Percentiles rank a stretch among this genome's conserved stretches.
Evolutionary conservation across 2,888 invertebrate species (phyloP).

Genomic region (Noctuana brunneofusca): DNA sequence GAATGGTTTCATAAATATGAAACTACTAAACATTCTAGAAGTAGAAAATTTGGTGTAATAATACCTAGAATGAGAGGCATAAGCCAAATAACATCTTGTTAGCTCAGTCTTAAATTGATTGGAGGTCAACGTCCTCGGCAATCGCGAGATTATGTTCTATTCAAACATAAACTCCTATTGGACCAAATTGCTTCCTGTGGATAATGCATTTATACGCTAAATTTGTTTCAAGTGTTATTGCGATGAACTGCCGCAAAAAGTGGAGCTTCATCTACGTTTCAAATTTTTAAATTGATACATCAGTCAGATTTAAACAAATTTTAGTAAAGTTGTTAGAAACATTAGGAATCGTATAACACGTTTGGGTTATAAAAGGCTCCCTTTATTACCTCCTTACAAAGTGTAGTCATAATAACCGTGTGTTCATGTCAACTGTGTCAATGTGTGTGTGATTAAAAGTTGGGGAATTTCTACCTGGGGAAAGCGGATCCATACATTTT

Average conservation of each 20-base stretch:
- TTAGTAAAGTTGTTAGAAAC: not conserved
- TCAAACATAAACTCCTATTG: not conserved
- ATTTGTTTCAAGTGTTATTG: constrained; percentile 2
- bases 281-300: not conserved
- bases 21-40: constrained; percentile 3
- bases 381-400: too few relatives aligned
- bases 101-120: not conserved
- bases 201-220: constrained; percentile 5
- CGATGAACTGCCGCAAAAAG: not conserved
- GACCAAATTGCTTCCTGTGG: not conserved
- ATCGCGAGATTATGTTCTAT: not conserved
- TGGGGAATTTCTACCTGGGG: too few relatives aligned
- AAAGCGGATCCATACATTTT: too few relatives aligned
- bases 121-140: not conserved
- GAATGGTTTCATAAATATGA: too few relatives aligned
- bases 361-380: too few relatives aligned
- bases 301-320: not conserved
- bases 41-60: not conserved
- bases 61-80: constrained; percentile 1
- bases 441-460: too few relatives aligned
- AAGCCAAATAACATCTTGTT: not conserved
- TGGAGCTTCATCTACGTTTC: not conserved
- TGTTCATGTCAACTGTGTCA: too few relatives aligned
- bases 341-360: not conserved
- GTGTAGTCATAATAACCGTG: too few relatives aligned